Evolutionary conservation across 2,797 vertebrate species (phyloP), one percentile per base, ranked within the genome.

Genomic region (Catamblyrhynchus diadema): DNA sequence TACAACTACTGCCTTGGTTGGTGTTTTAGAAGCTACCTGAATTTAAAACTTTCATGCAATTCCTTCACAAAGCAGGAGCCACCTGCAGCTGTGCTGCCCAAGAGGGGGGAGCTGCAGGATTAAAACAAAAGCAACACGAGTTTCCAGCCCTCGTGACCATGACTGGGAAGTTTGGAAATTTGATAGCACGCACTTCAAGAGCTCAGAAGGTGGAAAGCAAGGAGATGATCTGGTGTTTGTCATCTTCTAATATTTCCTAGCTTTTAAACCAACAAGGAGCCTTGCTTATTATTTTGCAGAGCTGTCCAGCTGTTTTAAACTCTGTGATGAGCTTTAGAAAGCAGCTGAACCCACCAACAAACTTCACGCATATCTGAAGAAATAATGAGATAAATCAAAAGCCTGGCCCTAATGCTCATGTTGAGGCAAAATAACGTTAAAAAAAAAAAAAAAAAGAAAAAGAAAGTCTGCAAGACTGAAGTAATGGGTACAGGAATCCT

Each of bases 401-500:
- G 8, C 1, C 2, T 59, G 48, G 17, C 54, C 50, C 21, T 51
- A 59, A 83, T 75, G 81, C 51, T 79, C 53, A 51, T 44, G 45
- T 86, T 75, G 75, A 78, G 82, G 59, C 75, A 95, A 93, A 94
- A 71, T n/a, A 81, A 30, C 1, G 1, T 20, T 13, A 1, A 10
- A 45, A 27, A 53, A 30, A 54, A 51, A n/a, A 32, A 53, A 30
- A 53, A 77, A 44, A 19, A 42, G 6, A 42, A 19, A 27, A 27
- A 39, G 6, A 42, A 87, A 65, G 42, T 8, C 54, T 65, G 23
- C 35, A 22, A 69, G 85, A 18, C 79, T 78, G 86, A 88, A 91
- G 93, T 93, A 88, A 94, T 32, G 66, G 17, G 70, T 27, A 44
- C 66, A 95, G 94, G 94, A 95, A 95, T 96, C 60, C 86, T 95